A percentile compares a stretch with the other conserved stretches of the same genome.
phyloP scores from a whole-genome alignment of 2,113 vertebrate species.

The Leptobrachium leishanense region DNA sequence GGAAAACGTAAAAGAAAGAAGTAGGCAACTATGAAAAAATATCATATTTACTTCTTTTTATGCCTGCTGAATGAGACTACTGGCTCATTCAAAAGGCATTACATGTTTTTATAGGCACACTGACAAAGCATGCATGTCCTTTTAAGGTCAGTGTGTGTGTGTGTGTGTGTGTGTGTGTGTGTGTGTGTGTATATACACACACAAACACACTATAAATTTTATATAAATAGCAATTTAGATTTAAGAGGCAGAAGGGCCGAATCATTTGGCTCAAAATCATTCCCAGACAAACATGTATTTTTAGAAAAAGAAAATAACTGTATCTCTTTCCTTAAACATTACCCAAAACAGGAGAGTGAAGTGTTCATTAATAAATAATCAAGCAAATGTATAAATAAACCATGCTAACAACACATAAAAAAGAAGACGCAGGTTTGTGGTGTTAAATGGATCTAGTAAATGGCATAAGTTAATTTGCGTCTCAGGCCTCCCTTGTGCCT shows the following conservation, averaged over 20 bases:
- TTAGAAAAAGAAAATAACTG: slow-evolving; percentile 19
- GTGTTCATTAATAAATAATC: slow-evolving; percentile 39
- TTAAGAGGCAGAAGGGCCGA: neutral
- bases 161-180: no score
- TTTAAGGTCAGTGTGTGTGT: no score
- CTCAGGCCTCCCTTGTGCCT: slow-evolving; percentile 51
- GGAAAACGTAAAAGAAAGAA: no score
- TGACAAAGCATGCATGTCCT: no score
- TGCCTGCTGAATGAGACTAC: no score
- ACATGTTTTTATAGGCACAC: no score
- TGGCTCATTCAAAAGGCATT: no score
- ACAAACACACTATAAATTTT: neutral
- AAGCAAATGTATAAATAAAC: slow-evolving; percentile 47
- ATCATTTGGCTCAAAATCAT: no score
- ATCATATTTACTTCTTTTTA: no score
- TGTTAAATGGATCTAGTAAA: slow-evolving; percentile 12
- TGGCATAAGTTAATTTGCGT: slow-evolving; percentile 57
- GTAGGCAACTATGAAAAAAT: no score
- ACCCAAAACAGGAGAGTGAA: slow-evolving; percentile 37
- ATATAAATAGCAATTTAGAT: neutral
- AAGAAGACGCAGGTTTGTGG: slow-evolving; percentile 46
- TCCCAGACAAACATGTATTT: neutral
- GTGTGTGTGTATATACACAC: no score
- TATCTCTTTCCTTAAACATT: slow-evolving; percentile 36
- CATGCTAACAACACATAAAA: slow-evolving; percentile 29